phyloP scores from a whole-genome alignment of 2,888 invertebrate genomes.

The Campopleginae sp. region DNA sequence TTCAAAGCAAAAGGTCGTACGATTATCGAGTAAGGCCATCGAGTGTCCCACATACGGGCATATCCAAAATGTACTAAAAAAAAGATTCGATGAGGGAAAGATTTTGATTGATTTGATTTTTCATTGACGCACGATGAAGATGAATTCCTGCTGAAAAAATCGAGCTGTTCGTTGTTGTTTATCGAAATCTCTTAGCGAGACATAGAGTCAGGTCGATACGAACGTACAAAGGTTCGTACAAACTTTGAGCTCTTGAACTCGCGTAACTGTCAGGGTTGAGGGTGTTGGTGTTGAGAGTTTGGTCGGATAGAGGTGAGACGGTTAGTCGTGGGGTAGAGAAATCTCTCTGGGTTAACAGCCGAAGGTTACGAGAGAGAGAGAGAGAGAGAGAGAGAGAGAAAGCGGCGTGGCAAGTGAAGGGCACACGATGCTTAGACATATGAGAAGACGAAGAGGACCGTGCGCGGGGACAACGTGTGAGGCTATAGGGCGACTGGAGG shows the following conservation, averaged over 20 bases:
- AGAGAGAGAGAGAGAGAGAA: slow-evolving; percentile 54
- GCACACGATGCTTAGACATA: slow-evolving; percentile 71
- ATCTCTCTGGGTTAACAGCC: slow-evolving; percentile 46
- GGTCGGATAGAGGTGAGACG: background rate
- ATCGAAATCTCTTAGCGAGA: background rate
- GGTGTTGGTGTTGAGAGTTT: slow-evolving; percentile 11
- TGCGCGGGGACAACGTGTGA: slow-evolving; percentile 1
- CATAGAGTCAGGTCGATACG: background rate
- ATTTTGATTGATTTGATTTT: too few species aligned
- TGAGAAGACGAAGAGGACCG: slow-evolving; percentile 44
- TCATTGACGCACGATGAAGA: too few species aligned
- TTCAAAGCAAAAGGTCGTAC: too few species aligned
- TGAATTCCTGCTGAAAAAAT: background rate
- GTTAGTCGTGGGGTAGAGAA: slow-evolving; percentile 28
- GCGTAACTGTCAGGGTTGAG: slow-evolving; percentile 11
- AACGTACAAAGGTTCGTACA: background rate
- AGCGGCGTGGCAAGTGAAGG: slow-evolving; percentile 54
- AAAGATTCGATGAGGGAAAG: too few species aligned
- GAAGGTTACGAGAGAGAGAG: slow-evolving; percentile 30
- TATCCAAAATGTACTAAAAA: too few species aligned
- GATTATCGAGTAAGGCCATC: too few species aligned
- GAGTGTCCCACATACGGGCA: too few species aligned
- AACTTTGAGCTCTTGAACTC: slow-evolving; percentile 43
- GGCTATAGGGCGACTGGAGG: slow-evolving; percentile 28
- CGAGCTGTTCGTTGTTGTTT: background rate